Conservation (phyloP, 2,888 invertebrate genomes). For the Malthinus flaveolus region DNA sequence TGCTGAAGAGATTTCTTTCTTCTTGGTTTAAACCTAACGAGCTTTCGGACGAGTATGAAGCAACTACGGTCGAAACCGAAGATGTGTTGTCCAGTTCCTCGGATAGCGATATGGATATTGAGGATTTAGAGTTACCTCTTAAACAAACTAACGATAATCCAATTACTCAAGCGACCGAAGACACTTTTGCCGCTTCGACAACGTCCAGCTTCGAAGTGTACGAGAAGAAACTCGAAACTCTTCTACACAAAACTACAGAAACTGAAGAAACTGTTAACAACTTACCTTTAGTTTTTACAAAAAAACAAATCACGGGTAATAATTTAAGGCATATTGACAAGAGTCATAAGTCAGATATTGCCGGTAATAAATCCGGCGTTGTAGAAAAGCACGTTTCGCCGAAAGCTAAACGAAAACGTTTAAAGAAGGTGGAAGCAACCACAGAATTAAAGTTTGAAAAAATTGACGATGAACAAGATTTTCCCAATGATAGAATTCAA, state of each 20-base stretch:
- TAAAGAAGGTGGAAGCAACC: background rate
- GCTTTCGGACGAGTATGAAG: background rate
- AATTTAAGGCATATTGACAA: background rate
- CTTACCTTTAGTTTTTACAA: background rate
- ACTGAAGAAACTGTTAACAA: background rate
- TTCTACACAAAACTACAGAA: slow-evolving; percentile 6
- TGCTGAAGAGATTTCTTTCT: slow-evolving; percentile 19
- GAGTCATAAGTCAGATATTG: background rate
- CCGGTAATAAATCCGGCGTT: no score
- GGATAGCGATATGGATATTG: background rate
- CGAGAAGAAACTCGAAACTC: slow-evolving; percentile 20
- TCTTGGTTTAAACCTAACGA: slow-evolving; percentile 16
- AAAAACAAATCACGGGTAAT: background rate
- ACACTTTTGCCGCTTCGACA: background rate
- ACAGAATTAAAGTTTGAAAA: background rate
- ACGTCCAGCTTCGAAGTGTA: slow-evolving; percentile 18
- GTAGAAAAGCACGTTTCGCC: background rate
- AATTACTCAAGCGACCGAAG: background rate
- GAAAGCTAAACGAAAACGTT: background rate
- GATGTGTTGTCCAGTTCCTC: background rate
- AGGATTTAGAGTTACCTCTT: background rate
- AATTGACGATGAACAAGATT: background rate
- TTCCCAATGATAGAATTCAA: slow-evolving; percentile 7
- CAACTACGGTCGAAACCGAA: background rate
- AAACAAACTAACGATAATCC: background rate